Conservation (phyloP, 2,888 invertebrate genomes). For the Fabriciana adippe region DNA sequence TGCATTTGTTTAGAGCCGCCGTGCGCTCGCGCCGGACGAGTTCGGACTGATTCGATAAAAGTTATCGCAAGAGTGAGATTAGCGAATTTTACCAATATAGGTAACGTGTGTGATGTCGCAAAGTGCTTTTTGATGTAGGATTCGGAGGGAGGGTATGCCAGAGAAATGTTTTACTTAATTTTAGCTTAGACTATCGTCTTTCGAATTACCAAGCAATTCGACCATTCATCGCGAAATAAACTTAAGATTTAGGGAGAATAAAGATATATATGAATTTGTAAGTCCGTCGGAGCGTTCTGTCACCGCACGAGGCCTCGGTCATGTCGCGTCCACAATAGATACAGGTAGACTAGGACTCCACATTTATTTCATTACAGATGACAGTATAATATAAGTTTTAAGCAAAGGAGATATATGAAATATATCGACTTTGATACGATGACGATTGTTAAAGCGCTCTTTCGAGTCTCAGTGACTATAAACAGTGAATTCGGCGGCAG, state of each 20-base stretch:
- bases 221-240: slow-evolving; percentile 82
- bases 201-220: slow-evolving; percentile 81
- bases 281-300: slow-evolving; percentile 59
- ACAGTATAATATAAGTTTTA: slow-evolving; percentile 46
- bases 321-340: slow-evolving; percentile 61
- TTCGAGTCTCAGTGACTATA: slow-evolving; percentile 72
- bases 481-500: slow-evolving; percentile 54
- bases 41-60: slow-evolving; percentile 71
- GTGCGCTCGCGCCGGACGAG: slow-evolving; percentile 47
- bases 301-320: slow-evolving; percentile 51
- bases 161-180: slow-evolving; percentile 72
- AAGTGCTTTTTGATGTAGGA: slow-evolving; percentile 69
- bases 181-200: slow-evolving; percentile 69
- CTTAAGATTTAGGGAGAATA: slow-evolving; percentile 66
- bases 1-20: slow-evolving; percentile 49
- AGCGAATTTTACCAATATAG: slow-evolving; percentile 68
- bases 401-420: slow-evolving; percentile 65
- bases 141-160: slow-evolving; percentile 66
- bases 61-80: slow-evolving; percentile 72
- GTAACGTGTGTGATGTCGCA: slow-evolving; percentile 65
- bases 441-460: slow-evolving; percentile 42
- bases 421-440: slow-evolving; percentile 57
- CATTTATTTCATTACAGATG: slow-evolving; percentile 46
- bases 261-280: slow-evolving; percentile 73
- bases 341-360: slow-evolving; percentile 49